Evolutionary conservation across 2,113 vertebrate species (phyloP).

Genomic region (Philantomba maxwellii): DNA sequence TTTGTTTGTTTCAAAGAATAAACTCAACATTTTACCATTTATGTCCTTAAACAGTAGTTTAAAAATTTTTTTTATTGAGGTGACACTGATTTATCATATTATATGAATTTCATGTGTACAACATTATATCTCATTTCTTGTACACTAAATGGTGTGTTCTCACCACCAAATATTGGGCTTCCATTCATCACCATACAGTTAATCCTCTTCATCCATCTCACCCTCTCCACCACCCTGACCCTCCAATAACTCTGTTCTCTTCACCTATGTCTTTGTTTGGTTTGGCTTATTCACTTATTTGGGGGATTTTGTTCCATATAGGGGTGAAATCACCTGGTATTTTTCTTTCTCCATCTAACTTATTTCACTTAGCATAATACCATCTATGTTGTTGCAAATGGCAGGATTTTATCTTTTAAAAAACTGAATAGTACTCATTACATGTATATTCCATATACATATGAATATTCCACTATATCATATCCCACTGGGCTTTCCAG

Average conservation of each 20-base stretch:
- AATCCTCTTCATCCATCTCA: background rate
- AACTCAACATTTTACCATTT: background rate
- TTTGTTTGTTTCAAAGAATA: background rate
- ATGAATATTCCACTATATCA: background rate
- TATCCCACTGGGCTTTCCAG: background rate
- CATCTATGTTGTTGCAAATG: background rate
- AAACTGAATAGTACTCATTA: background rate
- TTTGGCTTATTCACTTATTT: background rate
- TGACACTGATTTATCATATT: background rate
- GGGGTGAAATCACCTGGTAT: background rate
- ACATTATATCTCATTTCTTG: background rate
- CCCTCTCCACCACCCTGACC: background rate
- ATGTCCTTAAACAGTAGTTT: background rate
- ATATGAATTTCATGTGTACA: background rate
- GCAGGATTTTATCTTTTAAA: background rate
- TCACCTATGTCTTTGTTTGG: background rate
- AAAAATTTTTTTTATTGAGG: background rate
- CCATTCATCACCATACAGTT: background rate
- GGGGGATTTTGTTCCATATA: background rate
- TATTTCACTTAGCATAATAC: background rate
- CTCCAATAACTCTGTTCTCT: background rate
- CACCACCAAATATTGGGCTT: background rate
- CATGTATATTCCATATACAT: background rate
- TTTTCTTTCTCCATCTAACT: background rate
- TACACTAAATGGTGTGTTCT: background rate